Evolutionary conservation across 2,797 vertebrate species (phyloP).

Genomic region (Propithecus perrieri): DNA sequence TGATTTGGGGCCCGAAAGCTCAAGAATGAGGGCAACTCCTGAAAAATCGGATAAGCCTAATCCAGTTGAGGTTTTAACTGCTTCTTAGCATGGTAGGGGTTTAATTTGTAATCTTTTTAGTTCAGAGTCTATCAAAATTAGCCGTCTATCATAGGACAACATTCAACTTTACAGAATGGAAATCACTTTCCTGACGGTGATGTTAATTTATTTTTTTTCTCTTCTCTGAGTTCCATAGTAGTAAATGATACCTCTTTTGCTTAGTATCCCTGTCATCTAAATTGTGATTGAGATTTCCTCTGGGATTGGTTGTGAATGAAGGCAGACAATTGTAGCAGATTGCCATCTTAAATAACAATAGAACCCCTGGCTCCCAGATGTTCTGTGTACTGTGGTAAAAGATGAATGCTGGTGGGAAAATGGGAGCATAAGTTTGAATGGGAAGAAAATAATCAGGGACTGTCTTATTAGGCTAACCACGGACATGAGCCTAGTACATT

Average conservation of each 20-base stretch:
- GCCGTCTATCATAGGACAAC: neutral
- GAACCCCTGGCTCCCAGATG: neutral
- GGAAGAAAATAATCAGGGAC: constrained; percentile 21
- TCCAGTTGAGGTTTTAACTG: neutral
- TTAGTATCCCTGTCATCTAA: neutral
- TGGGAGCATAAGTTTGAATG: neutral
- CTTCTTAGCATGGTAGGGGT: neutral
- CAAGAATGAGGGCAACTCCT: neutral
- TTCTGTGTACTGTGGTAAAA: constrained; percentile 3
- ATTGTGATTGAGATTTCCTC: constrained; percentile 35
- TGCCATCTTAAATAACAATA: constrained; percentile 48
- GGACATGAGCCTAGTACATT: neutral
- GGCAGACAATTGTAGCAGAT: constrained; percentile 32
- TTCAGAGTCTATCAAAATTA: constrained; percentile 32
- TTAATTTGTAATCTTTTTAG: constrained; percentile 47
- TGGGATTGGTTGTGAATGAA: neutral
- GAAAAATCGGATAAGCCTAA: neutral
- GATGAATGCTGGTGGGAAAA: constrained; percentile 15
- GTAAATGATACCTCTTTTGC: constrained; percentile 7
- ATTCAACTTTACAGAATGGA: neutral
- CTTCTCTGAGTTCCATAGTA: neutral
- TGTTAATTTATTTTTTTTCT: constrained; percentile 18
- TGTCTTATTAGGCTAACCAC: neutral
- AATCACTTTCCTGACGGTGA: constrained; percentile 13
- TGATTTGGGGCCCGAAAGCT: neutral